phyloP scores from a whole-genome alignment of 2,113 vertebrate genomes.

The Phylloscopus trochilus region DNA sequence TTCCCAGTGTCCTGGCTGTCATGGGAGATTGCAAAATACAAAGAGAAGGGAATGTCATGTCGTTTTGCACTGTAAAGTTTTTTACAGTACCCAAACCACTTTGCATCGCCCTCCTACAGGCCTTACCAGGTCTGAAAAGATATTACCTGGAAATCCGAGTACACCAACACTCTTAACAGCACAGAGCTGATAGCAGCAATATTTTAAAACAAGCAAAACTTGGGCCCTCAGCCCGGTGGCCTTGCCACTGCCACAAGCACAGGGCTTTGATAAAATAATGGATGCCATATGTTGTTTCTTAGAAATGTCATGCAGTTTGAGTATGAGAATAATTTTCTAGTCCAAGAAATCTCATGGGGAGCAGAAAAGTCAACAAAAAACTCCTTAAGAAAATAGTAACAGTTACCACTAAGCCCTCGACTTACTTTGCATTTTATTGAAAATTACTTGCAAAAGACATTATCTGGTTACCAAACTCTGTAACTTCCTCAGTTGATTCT shows the following conservation, averaged over 20 bases:
- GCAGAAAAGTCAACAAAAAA: constrained; percentile 10
- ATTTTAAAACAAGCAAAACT: constrained; percentile 9
- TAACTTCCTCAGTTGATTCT: background rate
- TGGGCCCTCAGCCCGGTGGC: background rate
- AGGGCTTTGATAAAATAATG: constrained; percentile 34
- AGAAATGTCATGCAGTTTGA: constrained; percentile 41
- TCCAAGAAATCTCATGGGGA: constrained; percentile 24
- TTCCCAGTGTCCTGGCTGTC: background rate
- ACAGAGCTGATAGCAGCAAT: background rate
- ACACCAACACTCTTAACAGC: background rate
- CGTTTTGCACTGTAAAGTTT: background rate
- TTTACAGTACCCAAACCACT: background rate
- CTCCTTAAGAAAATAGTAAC: constrained; percentile 24
- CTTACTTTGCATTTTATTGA: constrained; percentile 3
- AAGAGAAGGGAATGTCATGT: background rate
- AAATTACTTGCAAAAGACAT: constrained; percentile 23
- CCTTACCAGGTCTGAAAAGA: background rate
- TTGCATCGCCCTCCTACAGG: background rate
- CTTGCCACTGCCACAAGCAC: background rate
- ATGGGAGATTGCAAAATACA: constrained; percentile 7
- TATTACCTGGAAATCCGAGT: constrained; percentile 21
- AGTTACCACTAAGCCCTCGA: background rate
- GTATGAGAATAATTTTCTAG: constrained; percentile 21
- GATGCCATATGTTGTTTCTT: constrained; percentile 45
- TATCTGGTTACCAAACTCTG: background rate